Evolutionary conservation across 2,888 invertebrate genomes (phyloP).

Genomic region (Sympetrum striolatum): DNA sequence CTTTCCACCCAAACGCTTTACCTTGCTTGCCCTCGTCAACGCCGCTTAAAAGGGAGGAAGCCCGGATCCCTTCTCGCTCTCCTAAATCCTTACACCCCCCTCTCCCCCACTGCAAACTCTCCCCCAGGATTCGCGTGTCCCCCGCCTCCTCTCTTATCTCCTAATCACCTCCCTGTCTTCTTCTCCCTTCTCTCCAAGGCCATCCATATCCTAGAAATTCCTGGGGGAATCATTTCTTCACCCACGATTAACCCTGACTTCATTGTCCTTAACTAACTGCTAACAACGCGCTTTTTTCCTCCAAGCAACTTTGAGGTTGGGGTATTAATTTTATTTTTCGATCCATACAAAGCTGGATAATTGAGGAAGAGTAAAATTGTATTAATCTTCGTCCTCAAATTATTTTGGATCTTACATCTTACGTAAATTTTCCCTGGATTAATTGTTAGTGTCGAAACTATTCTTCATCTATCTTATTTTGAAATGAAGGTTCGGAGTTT

Average conservation of each 20-base stretch:
- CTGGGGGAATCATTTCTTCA: not conserved
- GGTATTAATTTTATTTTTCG: too few species aligned
- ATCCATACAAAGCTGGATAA: too few species aligned
- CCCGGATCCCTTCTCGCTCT: not conserved
- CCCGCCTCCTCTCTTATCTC: not conserved
- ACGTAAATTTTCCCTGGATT: too few species aligned
- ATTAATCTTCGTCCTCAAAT: too few species aligned
- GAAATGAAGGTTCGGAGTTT: too few species aligned
- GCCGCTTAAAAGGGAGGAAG: constrained; percentile 29
- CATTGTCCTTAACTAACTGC: not conserved
- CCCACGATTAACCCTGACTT: not conserved
- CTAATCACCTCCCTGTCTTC: not conserved
- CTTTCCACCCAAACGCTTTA: constrained; percentile 29
- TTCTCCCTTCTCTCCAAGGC: not conserved
- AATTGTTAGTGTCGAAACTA: too few species aligned
- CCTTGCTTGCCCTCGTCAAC: constrained; percentile 36
- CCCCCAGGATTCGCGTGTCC: not conserved
- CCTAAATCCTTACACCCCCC: not conserved
- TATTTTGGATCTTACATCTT: too few species aligned
- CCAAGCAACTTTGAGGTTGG: too few species aligned
- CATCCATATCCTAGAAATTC: not conserved
- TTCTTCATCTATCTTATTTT: too few species aligned
- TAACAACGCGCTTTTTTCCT: not conserved
- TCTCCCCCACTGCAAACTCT: not conserved
- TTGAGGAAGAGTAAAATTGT: too few species aligned